Percentiles rank a stretch among this genome's conserved stretches.
phyloP scores from a whole-genome alignment of 2,888 invertebrate species.

The Synergus laeviventris region DNA sequence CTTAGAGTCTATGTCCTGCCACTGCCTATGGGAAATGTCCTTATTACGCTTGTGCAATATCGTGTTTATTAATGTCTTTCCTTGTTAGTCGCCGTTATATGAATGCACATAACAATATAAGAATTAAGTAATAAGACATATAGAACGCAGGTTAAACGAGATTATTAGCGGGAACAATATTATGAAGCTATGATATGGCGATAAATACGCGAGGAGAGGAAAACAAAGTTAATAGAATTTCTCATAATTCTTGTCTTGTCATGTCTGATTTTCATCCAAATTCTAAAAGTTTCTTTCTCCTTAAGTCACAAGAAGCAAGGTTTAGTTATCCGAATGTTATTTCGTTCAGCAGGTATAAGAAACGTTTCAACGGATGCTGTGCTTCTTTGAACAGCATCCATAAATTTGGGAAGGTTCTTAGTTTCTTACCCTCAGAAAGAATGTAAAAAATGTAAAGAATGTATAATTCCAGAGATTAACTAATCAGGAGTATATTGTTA shows the following conservation, averaged over 20 bases:
- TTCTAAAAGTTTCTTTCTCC: background rate
- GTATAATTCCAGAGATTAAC: too few species aligned
- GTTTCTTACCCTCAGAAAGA: background rate
- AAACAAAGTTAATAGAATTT: too few species aligned
- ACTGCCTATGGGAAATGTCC: background rate
- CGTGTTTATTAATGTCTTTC: background rate
- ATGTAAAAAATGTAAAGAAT: background rate
- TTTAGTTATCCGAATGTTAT: background rate
- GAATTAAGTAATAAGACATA: background rate
- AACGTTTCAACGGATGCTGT: background rate
- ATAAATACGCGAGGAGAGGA: too few species aligned
- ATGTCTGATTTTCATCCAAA: background rate
- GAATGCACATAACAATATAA: background rate
- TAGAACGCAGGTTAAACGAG: background rate
- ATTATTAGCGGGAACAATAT: background rate
- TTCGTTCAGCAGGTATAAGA: background rate
- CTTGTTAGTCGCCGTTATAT: background rate
- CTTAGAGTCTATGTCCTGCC: background rate
- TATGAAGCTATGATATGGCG: background rate
- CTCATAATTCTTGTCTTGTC: too few species aligned
- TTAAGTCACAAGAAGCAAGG: background rate
- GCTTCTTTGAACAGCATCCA: background rate
- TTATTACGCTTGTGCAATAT: constrained; percentile 1
- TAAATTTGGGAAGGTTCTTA: background rate
- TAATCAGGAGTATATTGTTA: background rate